Conservation (phyloP, 2,797 vertebrate genomes). For the Intellagama lesueurii region DNA sequence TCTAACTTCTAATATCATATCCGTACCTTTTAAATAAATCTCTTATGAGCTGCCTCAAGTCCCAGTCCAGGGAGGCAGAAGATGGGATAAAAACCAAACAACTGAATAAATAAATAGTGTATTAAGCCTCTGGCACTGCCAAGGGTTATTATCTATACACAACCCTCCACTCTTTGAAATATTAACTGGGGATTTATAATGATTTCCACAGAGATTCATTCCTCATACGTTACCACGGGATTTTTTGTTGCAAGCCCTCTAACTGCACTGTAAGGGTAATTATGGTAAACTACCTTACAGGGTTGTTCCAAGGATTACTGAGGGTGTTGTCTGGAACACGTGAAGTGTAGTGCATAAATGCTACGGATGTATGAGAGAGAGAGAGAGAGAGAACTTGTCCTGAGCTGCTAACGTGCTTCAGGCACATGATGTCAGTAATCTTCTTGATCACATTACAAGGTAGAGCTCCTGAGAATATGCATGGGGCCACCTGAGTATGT, state of each 20-base stretch:
- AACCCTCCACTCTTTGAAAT: background rate
- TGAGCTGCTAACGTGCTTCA: background rate
- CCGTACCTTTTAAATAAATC: too few species aligned
- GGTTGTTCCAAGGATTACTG: background rate
- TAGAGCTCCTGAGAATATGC: background rate
- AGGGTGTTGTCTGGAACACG: too few species aligned
- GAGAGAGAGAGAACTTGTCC: background rate
- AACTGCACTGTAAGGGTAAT: background rate
- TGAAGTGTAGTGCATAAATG: too few species aligned
- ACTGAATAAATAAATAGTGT: too few species aligned
- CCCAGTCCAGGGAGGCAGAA: too few species aligned
- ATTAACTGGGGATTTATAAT: background rate
- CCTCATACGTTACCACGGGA: background rate
- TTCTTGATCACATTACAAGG: too few species aligned
- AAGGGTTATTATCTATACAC: background rate
- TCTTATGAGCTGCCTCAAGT: too few species aligned
- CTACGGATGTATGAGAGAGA: too few species aligned
- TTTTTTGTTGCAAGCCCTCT: background rate
- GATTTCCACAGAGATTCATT: background rate
- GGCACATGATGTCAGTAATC: too few species aligned
- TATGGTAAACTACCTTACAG: background rate
- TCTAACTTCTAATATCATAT: too few species aligned
- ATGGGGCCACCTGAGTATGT: background rate
- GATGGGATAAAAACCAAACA: too few species aligned
- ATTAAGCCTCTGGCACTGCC: too few species aligned